Base-by-base conservation (phyloP, 2,113 vertebrate species). In the Leucopsar rothschildi region DNA sequence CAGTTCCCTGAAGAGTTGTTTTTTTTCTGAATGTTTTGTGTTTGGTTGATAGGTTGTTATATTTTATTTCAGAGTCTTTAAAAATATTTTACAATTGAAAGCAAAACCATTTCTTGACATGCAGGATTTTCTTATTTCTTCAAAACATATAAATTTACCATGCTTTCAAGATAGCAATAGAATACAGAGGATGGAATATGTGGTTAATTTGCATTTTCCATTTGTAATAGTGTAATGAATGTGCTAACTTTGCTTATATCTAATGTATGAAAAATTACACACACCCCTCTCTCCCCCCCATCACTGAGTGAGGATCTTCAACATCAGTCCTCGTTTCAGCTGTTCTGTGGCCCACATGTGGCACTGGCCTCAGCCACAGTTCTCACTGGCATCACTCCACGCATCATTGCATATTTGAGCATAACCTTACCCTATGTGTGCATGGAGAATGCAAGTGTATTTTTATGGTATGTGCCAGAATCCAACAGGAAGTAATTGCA, bases 1-100 rank as follows among this genome's bases (percentile, higher is more conserved):
- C 9, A 21, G 9, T 14, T n/a, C 7, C 4, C 28, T 75, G 53
- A 37, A 19, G 27, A 1, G 1, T 39, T 75, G 1, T 4, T 59
- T 37, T 37, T 37, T 59, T 64, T 18, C 33, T 29, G 5, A 28
- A 13, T 37, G 6, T 31, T 64, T 42, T 63, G 5, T 47, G 6
- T 23, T 80, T 72, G 5, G 6, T 37, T 55, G 20, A n/a, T 63
- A 55, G 7, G 5, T 52, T n/a, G 16, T 15, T 85, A 5, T 22
- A 11, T 42, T 27, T 57, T 59, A 8, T 56, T 80, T 39, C 20
- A 52, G 9, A 49, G 29, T 56, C 29, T 61, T 64, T 59, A 70
- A 75, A 87, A 75, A 28, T 64, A 72, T 28, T 78, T 79, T 49
- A 64, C 7, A 21, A 19, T 71, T 53, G 15, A 80, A 83, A 89